Conservation (phyloP, 2,888 invertebrate genomes). For the Leptopilina myrica region DNA sequence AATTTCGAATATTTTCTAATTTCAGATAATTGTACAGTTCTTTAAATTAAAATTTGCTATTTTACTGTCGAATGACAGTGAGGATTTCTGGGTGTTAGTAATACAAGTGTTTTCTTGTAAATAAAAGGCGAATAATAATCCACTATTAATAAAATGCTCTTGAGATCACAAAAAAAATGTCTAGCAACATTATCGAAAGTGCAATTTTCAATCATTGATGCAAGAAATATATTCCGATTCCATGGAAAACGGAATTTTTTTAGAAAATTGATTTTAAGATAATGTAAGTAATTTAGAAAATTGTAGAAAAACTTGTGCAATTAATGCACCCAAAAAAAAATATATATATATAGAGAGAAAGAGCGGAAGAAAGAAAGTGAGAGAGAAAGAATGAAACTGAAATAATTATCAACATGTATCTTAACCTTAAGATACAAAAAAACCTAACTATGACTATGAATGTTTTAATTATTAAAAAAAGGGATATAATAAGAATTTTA, state of each 20-base stretch:
- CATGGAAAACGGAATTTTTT: not conserved
- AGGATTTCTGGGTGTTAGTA: not conserved
- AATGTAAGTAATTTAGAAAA: constrained; percentile 5
- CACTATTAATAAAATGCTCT: not conserved
- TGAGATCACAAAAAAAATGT: not conserved
- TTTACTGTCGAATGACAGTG: not conserved
- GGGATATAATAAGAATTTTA: constrained; percentile 17
- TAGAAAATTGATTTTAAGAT: constrained; percentile 8
- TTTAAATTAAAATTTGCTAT: not conserved
- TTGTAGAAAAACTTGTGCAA: not conserved
- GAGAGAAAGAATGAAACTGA: not conserved
- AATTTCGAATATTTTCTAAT: not conserved
- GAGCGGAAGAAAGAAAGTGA: not conserved
- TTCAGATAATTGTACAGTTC: constrained; percentile 35
- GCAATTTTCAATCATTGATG: constrained; percentile 1
- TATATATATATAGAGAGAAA: not conserved
- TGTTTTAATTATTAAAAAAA: constrained; percentile 6
- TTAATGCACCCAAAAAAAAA: not conserved
- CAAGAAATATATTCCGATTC: not conserved
- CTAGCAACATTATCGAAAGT: constrained; percentile 3
- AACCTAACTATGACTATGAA: constrained; percentile 36
- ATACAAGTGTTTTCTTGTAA: not conserved
- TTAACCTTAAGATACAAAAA: constrained; percentile 1
- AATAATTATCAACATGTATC: constrained; percentile 4
- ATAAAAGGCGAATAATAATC: not conserved